Evolutionary conservation across 2,888 invertebrate species (phyloP), one percentile per base, ranked within the genome.

Genomic region (Cephonodes hylas): DNA sequence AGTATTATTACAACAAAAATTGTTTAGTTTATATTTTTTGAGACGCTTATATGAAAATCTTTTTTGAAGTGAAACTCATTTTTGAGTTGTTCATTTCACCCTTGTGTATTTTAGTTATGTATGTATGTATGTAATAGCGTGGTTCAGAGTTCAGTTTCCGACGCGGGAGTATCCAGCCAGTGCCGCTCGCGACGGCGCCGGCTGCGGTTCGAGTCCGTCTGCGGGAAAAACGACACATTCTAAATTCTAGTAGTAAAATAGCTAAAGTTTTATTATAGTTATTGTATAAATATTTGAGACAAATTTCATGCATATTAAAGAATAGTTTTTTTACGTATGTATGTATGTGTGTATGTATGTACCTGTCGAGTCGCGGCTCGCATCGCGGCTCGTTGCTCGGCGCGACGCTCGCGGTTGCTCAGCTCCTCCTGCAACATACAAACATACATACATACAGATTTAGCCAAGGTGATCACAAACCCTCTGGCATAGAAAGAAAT

Each of bases 101-200:
- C n/a, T n/a, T n/a, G n/a, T n/a, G n/a, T n/a, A n/a, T n/a, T n/a
- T n/a, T n/a, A n/a, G n/a, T n/a, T n/a, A n/a, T n/a, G n/a, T n/a
- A n/a, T n/a, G n/a, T n/a, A n/a, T n/a, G n/a, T n/a, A n/a, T n/a
- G n/a, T n/a, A n/a, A n/a, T n/a, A n/a, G n/a, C n/a, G n/a, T n/a
- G n/a, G n/a, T n/a, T n/a, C n/a, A n/a, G n/a, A 84, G 77, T 42
- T 83, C 81, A 0, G 84, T 84, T 62, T 84, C 84, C 0, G 79
- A 75, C 5, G 82, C 77, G 13, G 71, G 81, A 1, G 83, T 58
- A 65, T 81, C 80, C 3, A 86, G 80, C 85, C 86, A 85, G 71
- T 84, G 85, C 0, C 84, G 68, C 64, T 80, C 75, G 2, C 80
- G 70, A 0, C 72, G 60, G 3, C 66, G 65, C 0, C 79, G 70